Base-by-base conservation (phyloP, 2,797 vertebrate species). In the Sylvilagus floridanus region DNA sequence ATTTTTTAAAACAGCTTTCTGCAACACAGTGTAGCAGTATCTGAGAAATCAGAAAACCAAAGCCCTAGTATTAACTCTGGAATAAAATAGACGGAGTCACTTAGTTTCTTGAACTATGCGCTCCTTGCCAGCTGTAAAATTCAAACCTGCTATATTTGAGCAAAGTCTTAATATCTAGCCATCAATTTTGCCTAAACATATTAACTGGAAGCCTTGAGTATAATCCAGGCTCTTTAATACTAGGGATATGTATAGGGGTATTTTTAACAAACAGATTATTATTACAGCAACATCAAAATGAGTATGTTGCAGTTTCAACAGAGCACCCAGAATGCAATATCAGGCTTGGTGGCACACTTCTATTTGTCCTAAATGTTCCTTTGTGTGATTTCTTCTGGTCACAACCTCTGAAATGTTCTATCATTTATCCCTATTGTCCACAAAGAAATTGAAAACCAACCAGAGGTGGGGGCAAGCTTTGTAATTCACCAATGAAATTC, bases 341-440 rank as follows among this genome's bases (percentile, higher is more conserved):
- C 65, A 78, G 13, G 42, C 62, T 42, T 57, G 19, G 84, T 4
- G 42, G 7, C 2, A 60, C 88, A 97, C 65, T 97, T 62, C 75
- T 78, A 78, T 30, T 68, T 88, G 54, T 2, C 50, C 32, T 75
- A 62, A 90, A 66, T 76, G 32, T 63, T 82, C n/a, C 37, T 95
- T 92, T 90, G 62, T 90, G 88, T 94, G 52, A 30, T 83, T n/a
- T 60, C 79, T 92, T 66, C 5, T 8, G 13, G 11, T 94, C 54
- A 75, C 28, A 96, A 90, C 52, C 30, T 96, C 78, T 96, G 7
- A 94, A 93, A 95, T 22, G 0, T 73, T 82, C 84, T 52, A 83
- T 2, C 19, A 87, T 4, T 93, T 94, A 92, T 84, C 77, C 78
- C 52, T 90, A 14, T n/a, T 96, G n/a, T 87, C 2, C 35, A 65